These are phyloP conservation scores for Oasisia sp. DNA, from an alignment of 2,888 invertebrate genomes.

Conservation along the genomic window DNA sequence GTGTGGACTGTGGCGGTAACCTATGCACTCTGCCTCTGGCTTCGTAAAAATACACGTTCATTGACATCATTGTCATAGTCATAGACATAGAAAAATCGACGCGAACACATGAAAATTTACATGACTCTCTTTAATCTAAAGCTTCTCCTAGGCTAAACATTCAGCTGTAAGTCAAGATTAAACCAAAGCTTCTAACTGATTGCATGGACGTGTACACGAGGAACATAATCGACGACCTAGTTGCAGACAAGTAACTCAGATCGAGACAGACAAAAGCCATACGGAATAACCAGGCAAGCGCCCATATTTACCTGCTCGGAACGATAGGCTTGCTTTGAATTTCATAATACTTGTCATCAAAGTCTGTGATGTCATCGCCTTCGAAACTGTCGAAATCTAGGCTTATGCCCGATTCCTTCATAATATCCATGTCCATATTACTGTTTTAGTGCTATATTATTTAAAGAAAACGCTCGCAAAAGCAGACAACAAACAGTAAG, in stretches of 20 bases:
- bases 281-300: too few species aligned
- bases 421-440: constrained; percentile 4
- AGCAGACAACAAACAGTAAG: background rate
- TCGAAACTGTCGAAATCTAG: background rate
- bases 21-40: too few species aligned
- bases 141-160: background rate
- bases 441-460: background rate
- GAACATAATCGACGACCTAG: background rate
- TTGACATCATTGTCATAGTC: too few species aligned
- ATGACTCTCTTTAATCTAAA: too few species aligned
- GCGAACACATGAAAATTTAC: too few species aligned
- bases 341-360: background rate
- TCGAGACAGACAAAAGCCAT: background rate
- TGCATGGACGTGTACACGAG: background rate
- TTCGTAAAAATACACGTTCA: too few species aligned
- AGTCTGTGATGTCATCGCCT: background rate
- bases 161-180: background rate
- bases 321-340: background rate
- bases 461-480: background rate
- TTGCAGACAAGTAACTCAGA: background rate
- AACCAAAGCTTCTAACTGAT: background rate
- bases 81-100: too few species aligned
- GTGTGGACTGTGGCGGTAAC: too few species aligned
- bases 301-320: background rate
- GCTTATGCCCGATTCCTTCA: background rate